These are phyloP conservation scores for Acromyrmex echinatior DNA, from an alignment of 1,140 invertebrate species.

Conservation along the genomic window DNA sequence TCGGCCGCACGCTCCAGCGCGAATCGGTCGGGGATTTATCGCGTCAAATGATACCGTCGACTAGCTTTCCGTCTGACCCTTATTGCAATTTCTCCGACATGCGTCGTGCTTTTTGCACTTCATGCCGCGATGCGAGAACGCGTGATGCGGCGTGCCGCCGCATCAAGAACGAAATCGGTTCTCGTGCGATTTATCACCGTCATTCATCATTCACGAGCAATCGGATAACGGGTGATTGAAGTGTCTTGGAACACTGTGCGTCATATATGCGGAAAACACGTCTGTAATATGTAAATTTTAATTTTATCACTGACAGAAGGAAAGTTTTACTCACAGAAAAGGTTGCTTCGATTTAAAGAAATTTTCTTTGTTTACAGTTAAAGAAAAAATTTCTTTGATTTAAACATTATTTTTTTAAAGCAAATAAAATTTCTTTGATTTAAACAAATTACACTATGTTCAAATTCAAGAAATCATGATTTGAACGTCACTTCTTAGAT, in stretches of 20 bases:
- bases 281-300: neutral
- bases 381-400: too few species aligned
- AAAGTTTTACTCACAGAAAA: too few species aligned
- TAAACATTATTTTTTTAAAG: too few species aligned
- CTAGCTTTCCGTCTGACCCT: constrained; percentile 41
- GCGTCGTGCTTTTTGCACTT: constrained; percentile 48
- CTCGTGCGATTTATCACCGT: constrained; percentile 46
- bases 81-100: constrained; percentile 48
- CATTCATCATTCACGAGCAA: constrained; percentile 43
- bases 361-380: too few species aligned
- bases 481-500: too few species aligned
- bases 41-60: constrained; percentile 64
- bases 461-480: too few species aligned
- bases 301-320: neutral
- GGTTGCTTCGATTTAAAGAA: too few species aligned
- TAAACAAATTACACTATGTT: too few species aligned
- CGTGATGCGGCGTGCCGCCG: constrained; percentile 17
- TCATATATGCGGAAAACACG: neutral
- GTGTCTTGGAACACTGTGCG: neutral
- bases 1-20: constrained; percentile 54
- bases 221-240: constrained; percentile 16
- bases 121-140: constrained; percentile 53
- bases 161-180: constrained; percentile 42
- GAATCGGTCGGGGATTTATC: constrained; percentile 61
- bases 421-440: too few species aligned